Evolutionary conservation across 1,140 invertebrate genomes (phyloP).

Genomic region (Trichoplusia ni): DNA sequence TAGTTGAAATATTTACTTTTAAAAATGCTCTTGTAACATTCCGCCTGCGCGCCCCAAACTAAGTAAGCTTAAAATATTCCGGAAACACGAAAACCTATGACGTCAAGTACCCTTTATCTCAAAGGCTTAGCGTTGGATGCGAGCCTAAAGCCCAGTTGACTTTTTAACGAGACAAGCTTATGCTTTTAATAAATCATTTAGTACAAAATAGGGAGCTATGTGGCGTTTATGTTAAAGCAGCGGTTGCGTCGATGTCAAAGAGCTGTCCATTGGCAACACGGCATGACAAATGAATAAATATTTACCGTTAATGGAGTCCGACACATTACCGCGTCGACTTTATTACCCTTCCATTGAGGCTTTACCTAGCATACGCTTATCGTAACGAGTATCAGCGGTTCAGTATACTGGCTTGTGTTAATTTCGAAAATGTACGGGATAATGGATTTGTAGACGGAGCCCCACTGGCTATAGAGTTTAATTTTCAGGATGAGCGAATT

Average conservation of each 20-base stretch:
- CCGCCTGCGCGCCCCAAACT: background rate
- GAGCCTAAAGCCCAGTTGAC: conserved; percentile 22
- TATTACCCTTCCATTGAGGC: conserved; percentile 26
- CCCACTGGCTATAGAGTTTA: background rate
- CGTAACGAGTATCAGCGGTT: conserved; percentile 13
- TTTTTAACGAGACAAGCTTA: conserved; percentile 26
- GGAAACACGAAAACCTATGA: conserved; percentile 26
- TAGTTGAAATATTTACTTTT: too few relatives aligned
- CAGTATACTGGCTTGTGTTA: background rate
- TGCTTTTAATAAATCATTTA: conserved; percentile 29
- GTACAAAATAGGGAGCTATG: conserved; percentile 8
- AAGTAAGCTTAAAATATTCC: conserved; percentile 26
- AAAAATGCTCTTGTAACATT: background rate
- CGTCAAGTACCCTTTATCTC: conserved; percentile 25
- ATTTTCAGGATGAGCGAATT: background rate
- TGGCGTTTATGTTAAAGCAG: conserved; percentile 25
- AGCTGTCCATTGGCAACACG: conserved; percentile 26
- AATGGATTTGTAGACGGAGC: conserved; percentile 1
- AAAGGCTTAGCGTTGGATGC: conserved; percentile 24
- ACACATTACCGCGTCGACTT: conserved; percentile 25
- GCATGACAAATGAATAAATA: conserved; percentile 34
- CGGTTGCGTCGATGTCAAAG: conserved; percentile 27
- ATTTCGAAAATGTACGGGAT: conserved; percentile 24
- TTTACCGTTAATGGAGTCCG: conserved; percentile 29
- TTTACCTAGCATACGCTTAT: conserved; percentile 22